Base-by-base conservation (phyloP, 2,888 invertebrate genomes). In the Venustoraphidia nigricollis region DNA sequence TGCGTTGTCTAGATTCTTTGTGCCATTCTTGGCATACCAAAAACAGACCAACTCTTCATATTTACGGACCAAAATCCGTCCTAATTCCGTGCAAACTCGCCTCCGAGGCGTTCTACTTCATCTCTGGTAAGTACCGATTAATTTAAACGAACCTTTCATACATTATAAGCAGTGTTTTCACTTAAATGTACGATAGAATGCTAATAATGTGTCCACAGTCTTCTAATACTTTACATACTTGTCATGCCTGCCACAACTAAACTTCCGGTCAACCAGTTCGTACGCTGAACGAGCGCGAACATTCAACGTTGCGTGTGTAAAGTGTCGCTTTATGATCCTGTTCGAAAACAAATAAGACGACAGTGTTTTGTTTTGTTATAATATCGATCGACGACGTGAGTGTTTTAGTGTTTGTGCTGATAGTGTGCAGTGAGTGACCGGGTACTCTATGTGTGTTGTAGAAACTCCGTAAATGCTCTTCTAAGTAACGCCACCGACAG, bases 1-100 rank as follows among this genome's bases (percentile, higher is more conserved):
- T 83, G 86, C 88, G 88, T 89, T 87, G 87, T 88, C 85, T 79
- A 81, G 87, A 89, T 89, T 90, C 89, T 88, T 89, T 89, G 86
- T 88, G 87, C 84, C 89, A 90, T 90, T 89, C 89, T 84, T 85
- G 78, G 83, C 88, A 90, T 90, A 86, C 89, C 88, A 86, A 77
- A 76, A 77, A 77, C 75, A 75, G 76, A 75, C 74, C 72, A 76
- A 77, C 77, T 76, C 77, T 77, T 76, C 71, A 75, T 76, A 76
- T 78, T 76, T 77, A 77, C 77, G 75, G 73, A 69, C 64, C 69
- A 74, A 76, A 77, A 76, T 75, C 71, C 72, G 70, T 74, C 73
- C 77, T 77, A 77, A 78, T 77, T 77, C 75, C 72, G 71, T 65
- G 60, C 61, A 68, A 69, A 69, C 61, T 75, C 69, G 70, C 71